A percentile compares a stretch with the other conserved stretches of the same genome.
These are phyloP conservation scores for Camelus dromedarius DNA, from an alignment of 2,113 vertebrate genomes.

Conservation along the genomic window DNA sequence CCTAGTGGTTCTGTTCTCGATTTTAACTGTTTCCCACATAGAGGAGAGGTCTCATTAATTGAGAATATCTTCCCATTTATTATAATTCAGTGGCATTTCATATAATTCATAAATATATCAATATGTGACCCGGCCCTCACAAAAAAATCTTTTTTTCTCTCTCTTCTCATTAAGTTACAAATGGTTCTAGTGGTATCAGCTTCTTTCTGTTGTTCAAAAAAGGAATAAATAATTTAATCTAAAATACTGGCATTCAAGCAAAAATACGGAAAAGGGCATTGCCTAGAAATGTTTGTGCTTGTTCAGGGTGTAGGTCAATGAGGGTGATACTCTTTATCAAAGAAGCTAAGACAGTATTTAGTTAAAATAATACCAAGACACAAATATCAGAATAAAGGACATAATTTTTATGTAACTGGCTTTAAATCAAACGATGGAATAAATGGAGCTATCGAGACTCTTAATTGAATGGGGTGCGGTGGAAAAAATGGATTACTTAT, in stretches of 20 bases:
- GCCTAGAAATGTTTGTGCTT: background rate
- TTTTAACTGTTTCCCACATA: background rate
- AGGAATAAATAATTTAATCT: background rate
- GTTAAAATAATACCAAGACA: conserved; percentile 28
- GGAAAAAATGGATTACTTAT: conserved; percentile 44
- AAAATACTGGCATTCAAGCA: conserved; percentile 6
- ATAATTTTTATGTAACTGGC: background rate
- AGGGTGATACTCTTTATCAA: background rate
- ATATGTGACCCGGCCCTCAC: background rate
- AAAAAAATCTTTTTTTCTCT: background rate
- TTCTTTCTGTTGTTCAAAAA: background rate
- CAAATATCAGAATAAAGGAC: background rate
- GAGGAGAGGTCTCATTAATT: background rate
- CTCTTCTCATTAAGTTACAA: background rate
- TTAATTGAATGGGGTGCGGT: conserved; percentile 19
- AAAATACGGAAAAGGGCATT: background rate
- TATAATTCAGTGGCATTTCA: background rate
- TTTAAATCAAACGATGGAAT: conserved; percentile 41
- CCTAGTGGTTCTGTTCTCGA: background rate
- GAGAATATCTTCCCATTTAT: background rate
- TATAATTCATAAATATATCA: background rate
- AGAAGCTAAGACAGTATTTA: background rate
- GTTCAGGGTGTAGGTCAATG: background rate
- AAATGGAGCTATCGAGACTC: conserved; percentile 33
- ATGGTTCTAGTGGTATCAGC: background rate